Percentiles rank a stretch among this genome's conserved stretches.
phyloP scores from a whole-genome alignment of 2,888 invertebrate genomes.

The Caenorhabditis becei region DNA sequence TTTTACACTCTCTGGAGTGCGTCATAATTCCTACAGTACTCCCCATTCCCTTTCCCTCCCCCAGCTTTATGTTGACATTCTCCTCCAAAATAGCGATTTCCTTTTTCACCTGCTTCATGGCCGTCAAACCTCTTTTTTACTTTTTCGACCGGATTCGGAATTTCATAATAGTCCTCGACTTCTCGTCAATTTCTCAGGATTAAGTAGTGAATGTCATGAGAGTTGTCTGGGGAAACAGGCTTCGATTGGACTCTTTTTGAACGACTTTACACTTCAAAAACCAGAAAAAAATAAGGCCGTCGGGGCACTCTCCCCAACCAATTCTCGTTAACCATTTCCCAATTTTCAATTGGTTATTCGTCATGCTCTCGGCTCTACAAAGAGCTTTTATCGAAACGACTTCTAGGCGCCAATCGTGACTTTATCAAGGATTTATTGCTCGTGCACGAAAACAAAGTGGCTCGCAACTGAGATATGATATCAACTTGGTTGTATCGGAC shows the following conservation, averaged over 20 bases:
- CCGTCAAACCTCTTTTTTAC: neutral
- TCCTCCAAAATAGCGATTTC: too few relatives aligned
- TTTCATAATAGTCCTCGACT: neutral
- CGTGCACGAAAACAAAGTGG: neutral
- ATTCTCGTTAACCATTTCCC: constrained; percentile 5
- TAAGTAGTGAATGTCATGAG: neutral
- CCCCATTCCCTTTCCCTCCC: too few relatives aligned
- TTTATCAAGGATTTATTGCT: constrained; percentile 23
- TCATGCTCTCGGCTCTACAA: too few relatives aligned
- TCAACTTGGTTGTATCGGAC: neutral
- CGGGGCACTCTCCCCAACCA: neutral
- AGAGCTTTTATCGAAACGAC: neutral
- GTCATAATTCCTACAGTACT: too few relatives aligned
- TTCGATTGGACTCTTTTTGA: neutral
- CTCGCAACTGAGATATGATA: neutral
- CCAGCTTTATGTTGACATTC: too few relatives aligned
- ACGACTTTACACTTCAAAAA: neutral
- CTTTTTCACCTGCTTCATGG: neutral
- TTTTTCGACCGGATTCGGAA: too few relatives aligned
- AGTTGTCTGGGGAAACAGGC: neutral
- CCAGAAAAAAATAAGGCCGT: neutral
- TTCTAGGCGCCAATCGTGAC: neutral
- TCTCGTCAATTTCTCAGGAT: constrained; percentile 4
- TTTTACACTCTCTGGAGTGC: too few relatives aligned
- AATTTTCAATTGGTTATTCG: neutral